Percentiles rank a stretch among this genome's conserved stretches.
phyloP scores from a whole-genome alignment of 2,113 vertebrate genomes.

The Gallinago media region DNA sequence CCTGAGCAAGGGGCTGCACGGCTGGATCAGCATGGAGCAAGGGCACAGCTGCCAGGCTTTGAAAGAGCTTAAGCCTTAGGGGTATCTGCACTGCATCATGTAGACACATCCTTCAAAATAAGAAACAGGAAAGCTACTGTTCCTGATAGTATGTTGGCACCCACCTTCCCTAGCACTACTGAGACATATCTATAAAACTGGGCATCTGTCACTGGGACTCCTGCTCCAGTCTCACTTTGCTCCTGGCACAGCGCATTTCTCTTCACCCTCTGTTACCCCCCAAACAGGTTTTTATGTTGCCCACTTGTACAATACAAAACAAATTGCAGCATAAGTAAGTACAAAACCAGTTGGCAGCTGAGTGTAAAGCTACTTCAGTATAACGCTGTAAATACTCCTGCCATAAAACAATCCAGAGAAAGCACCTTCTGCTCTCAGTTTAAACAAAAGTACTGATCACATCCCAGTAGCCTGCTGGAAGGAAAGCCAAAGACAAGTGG shows the following conservation, averaged over 20 bases:
- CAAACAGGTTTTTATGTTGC: background rate
- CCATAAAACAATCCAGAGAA: background rate
- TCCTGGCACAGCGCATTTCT: background rate
- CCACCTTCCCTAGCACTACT: background rate
- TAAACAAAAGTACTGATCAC: background rate
- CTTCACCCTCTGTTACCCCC: background rate
- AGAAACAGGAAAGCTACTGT: constrained; percentile 24
- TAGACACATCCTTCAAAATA: background rate
- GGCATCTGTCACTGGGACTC: background rate
- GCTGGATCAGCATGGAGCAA: background rate
- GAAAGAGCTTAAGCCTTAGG: background rate
- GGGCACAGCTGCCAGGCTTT: background rate
- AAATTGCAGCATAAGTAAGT: background rate
- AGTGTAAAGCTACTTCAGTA: background rate
- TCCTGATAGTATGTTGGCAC: background rate
- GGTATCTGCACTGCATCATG: background rate
- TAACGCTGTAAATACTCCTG: background rate
- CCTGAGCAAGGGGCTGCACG: background rate
- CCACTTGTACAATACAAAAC: background rate
- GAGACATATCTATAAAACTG: background rate
- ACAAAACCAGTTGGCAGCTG: constrained; percentile 4
- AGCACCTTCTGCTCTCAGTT: background rate
- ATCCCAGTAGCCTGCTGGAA: constrained; percentile 43
- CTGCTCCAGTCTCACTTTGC: background rate
- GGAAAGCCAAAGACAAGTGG: constrained; percentile 45